Evolutionary conservation across 1,140 invertebrate genomes (phyloP).

Genomic region (Hermetia illucens): DNA sequence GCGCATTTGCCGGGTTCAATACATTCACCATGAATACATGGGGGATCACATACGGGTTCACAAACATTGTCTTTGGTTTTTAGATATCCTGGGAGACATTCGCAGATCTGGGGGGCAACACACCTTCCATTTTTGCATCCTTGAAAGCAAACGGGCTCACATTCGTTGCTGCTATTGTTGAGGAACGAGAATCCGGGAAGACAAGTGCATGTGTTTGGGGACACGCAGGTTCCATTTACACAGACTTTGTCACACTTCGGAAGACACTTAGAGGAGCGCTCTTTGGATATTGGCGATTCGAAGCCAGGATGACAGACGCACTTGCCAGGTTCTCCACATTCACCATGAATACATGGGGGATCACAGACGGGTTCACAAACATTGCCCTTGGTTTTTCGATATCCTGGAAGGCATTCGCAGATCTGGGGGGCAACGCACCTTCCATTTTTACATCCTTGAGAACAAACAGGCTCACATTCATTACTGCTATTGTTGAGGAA

Average conservation of each 20-base stretch:
- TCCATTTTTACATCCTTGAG: not conserved
- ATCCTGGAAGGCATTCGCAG: slow-evolving; percentile 29
- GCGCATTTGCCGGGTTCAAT: not conserved
- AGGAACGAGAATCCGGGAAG: slow-evolving; percentile 13
- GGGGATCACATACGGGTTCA: not conserved
- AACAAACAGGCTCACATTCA: slow-evolving; percentile 10
- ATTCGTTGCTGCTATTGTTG: slow-evolving; percentile 12
- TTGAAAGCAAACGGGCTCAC: not conserved
- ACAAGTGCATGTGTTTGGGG: not conserved
- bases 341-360: slow-evolving; percentile 33
- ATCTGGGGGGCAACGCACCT: slow-evolving; percentile 29
- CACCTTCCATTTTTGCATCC: slow-evolving; percentile 23
- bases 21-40: not conserved
- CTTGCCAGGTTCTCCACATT: slow-evolving; percentile 35
- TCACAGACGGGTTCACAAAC: slow-evolving; percentile 33
- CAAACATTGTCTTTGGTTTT: not conserved
- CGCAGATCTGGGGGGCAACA: slow-evolving; percentile 16
- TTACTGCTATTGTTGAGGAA: not conserved
- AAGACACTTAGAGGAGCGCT: slow-evolving; percentile 2
- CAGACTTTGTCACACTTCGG: not conserved
- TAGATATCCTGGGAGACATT: not conserved
- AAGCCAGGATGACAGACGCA: slow-evolving; percentile 37
- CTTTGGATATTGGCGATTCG: slow-evolving; percentile 31
- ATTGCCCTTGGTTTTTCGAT: slow-evolving; percentile 20
- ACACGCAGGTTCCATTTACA: not conserved